These are phyloP conservation scores for Leptinotarsa undecemlineata DNA, from an alignment of 1,140 invertebrate species.

Conservation along the genomic window DNA sequence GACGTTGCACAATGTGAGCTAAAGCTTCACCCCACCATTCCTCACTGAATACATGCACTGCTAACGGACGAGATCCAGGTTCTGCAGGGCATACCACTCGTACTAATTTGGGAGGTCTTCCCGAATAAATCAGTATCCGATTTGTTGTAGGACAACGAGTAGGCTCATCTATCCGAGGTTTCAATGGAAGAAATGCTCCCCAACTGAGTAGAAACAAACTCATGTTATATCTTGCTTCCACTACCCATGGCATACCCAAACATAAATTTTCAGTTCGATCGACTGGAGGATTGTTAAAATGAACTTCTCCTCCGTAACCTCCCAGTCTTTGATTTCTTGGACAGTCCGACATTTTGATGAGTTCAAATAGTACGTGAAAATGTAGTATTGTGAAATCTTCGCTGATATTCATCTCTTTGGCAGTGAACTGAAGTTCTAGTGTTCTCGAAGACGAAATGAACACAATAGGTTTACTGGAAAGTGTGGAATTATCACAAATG, in stretches of 20 bases:
- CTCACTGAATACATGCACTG: slow-evolving; percentile 75
- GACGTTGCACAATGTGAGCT: slow-evolving; percentile 50
- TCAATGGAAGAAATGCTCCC: slow-evolving; percentile 63
- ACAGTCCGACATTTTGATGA: slow-evolving; percentile 67
- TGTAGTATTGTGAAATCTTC: slow-evolving; percentile 72
- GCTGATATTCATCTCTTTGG: slow-evolving; percentile 66
- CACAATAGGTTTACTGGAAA: slow-evolving; percentile 60
- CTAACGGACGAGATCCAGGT: slow-evolving; percentile 66
- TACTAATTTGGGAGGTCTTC: slow-evolving; percentile 65
- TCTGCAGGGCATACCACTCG: slow-evolving; percentile 75
- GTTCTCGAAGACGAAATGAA: slow-evolving; percentile 67
- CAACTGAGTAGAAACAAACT: slow-evolving; percentile 76
- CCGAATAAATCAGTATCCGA: slow-evolving; percentile 67
- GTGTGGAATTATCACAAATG: slow-evolving; percentile 71
- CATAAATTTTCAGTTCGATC: slow-evolving; percentile 68
- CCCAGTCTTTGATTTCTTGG: slow-evolving; percentile 66
- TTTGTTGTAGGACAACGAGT: slow-evolving; percentile 66
- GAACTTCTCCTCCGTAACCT: slow-evolving; percentile 65
- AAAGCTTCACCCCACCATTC: slow-evolving; percentile 64
- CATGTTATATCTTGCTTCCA: slow-evolving; percentile 73
- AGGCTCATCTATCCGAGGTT: slow-evolving; percentile 61
- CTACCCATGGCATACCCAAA: slow-evolving; percentile 73
- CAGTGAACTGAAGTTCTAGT: slow-evolving; percentile 66
- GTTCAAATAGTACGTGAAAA: slow-evolving; percentile 71
- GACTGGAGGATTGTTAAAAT: slow-evolving; percentile 64